Base-by-base conservation (phyloP, 2,888 invertebrate genomes). In the Cecidostiba fungosa region DNA sequence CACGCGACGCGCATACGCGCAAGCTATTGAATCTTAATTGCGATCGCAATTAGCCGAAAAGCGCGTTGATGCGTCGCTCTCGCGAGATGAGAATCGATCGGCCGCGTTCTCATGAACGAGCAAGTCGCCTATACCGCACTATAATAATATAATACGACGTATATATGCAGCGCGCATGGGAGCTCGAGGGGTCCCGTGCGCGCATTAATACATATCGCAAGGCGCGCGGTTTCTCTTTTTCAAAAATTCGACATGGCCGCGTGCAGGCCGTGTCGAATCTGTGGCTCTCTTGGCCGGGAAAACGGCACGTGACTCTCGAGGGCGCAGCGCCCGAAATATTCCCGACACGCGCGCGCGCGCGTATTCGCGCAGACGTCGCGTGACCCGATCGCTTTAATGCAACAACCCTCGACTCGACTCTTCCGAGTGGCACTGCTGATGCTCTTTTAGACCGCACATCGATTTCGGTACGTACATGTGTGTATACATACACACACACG, bases 311-410 rank as follows among this genome's bases (percentile, higher is more conserved):
- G 89, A 90, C 91, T 82, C 90, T 32, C 86, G 87, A 78, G 66
- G 66, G 66, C 66, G 54, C 54, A 59, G n/a, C 39, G 89, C 87
- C 90, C 89, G 89, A 91, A 91, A 91, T 92, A 90, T 90, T 89
- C 89, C 77, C 81, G 90, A 86, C 91, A 90, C 91, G 91, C 89
- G 91, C 85, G 4, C 89, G 81, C 29, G 32, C 47, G n/a, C n/a
- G n/a, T n/a, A n/a, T 54, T 14, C 77, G 82, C 84, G 86, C 85
- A 86, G 87, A 87, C 84, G 87, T 84, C 80, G 78, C 84, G 59
- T 80, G 86, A 86, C 84, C 84, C 73, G 82, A 73, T 78, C 78
- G 14, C 43, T 76, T 79, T 76, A 32, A 72, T 23, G 62, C 59
- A 23, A 62, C 70, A 43, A 81, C 85, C 81, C 77, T 66, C 23